Percentiles rank a stretch among this genome's conserved stretches.
phyloP scores from a whole-genome alignment of 2,797 vertebrate genomes.

The Loriculus beryllinus region DNA sequence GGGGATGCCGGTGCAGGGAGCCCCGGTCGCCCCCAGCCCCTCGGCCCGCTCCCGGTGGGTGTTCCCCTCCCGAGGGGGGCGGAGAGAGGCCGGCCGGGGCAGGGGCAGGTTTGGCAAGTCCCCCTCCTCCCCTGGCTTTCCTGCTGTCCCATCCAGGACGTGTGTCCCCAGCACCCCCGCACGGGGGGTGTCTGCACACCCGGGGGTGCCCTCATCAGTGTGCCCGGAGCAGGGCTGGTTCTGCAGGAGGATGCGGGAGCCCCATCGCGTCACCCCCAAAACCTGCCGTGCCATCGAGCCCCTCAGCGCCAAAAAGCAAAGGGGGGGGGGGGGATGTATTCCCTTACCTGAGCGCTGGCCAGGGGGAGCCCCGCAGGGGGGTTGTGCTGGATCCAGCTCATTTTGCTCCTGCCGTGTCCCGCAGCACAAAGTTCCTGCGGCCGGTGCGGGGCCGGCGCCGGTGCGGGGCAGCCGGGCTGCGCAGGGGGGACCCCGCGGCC shows the following conservation, averaged over 20 bases:
- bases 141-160: neutral
- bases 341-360: slow-evolving; percentile 57
- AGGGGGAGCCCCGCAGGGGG: neutral
- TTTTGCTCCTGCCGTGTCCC: neutral
- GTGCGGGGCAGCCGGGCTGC: neutral
- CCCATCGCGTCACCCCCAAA: neutral
- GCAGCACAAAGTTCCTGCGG: neutral
- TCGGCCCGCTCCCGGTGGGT: neutral
- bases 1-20: neutral
- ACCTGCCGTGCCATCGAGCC: neutral
- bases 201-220: neutral
- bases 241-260: neutral
- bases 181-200: neutral
- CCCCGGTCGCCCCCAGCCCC: neutral
- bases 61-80: slow-evolving; percentile 14
- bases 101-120: slow-evolving; percentile 11
- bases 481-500: neutral
- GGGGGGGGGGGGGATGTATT: neutral
- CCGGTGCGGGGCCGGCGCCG: neutral
- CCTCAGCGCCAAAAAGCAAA: neutral
- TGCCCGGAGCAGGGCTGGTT: neutral
- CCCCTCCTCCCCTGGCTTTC: neutral
- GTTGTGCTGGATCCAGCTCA: neutral
- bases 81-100: slow-evolving; percentile 35
- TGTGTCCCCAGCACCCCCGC: neutral